Conservation (phyloP, 2,888 invertebrate species). For the Xanthia togata region DNA sequence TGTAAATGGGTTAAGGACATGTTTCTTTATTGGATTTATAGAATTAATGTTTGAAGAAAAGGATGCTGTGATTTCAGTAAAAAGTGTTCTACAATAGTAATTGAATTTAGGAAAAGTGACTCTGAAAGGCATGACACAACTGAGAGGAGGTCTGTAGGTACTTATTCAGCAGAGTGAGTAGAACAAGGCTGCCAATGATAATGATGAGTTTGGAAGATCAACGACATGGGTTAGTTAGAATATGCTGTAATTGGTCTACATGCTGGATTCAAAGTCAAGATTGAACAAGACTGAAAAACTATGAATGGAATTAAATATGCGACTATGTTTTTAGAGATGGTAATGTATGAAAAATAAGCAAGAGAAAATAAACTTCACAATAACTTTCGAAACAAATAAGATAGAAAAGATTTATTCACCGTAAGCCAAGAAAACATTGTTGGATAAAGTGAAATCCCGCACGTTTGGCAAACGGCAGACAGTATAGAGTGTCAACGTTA, state of each 20-base stretch:
- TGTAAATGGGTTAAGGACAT: background rate
- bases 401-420: background rate
- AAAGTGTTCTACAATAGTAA: background rate
- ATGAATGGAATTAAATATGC: background rate
- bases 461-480: conserved; percentile 35
- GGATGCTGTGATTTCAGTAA: background rate
- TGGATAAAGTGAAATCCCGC: conserved; percentile 23
- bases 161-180: background rate
- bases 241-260: background rate
- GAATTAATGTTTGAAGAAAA: background rate
- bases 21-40: background rate
- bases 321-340: too few species aligned
- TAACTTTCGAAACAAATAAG: conserved; percentile 16
- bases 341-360: background rate
- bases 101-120: background rate
- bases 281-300: background rate
- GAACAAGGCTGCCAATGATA: background rate
- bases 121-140: background rate
- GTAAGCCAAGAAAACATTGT: conserved; percentile 33
- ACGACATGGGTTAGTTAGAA: background rate
- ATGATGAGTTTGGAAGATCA: background rate
- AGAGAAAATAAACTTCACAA: background rate
- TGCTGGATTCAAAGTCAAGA: background rate
- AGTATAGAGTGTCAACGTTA: conserved; percentile 30
- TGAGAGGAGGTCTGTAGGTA: background rate